Evolutionary conservation across 2,113 vertebrate genomes (phyloP).

Genomic region (Gallinago paraguaiae): DNA sequence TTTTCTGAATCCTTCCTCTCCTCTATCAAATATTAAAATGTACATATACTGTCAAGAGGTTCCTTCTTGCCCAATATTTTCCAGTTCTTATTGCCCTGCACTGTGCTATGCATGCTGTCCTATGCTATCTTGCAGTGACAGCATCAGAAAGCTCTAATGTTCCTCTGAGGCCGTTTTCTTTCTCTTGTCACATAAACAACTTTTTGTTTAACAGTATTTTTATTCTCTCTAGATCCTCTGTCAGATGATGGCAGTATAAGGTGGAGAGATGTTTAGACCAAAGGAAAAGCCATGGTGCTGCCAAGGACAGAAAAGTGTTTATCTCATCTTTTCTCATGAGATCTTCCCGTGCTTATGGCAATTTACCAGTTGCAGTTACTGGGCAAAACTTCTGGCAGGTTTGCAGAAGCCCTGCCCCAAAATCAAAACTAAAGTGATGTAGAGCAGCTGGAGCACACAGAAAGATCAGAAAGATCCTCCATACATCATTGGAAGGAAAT

Average conservation of each 20-base stretch:
- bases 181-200: background rate
- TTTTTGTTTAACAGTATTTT: background rate
- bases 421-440: background rate
- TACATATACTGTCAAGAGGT: background rate
- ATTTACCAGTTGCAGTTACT: background rate
- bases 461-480: background rate
- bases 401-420: background rate
- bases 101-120: background rate
- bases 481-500: background rate
- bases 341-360: background rate
- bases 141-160: background rate
- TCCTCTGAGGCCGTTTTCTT: background rate
- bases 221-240: background rate
- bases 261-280: background rate
- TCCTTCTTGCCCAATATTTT: background rate
- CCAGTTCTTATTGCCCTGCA: background rate
- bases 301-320: background rate
- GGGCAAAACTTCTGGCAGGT: background rate
- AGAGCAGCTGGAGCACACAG: background rate
- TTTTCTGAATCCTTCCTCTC: background rate
- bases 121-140: fast-evolving
- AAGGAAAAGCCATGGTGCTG: background rate
- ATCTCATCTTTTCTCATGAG: background rate
- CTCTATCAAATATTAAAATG: background rate
- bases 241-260: background rate